phyloP scores from a whole-genome alignment of 2,888 invertebrate genomes.

The Drepanosiphum platanoidis region DNA sequence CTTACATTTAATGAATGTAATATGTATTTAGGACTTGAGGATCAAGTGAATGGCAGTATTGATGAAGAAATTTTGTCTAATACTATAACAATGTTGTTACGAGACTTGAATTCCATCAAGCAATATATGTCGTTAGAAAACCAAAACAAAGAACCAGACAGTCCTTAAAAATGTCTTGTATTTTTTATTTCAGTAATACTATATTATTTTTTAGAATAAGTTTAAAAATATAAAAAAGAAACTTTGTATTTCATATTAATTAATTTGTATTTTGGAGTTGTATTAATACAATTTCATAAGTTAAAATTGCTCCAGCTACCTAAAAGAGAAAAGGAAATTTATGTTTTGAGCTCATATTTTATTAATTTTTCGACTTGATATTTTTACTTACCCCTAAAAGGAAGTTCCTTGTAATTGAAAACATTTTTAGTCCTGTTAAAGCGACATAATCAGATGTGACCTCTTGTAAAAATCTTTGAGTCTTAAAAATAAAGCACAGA shows the following conservation, averaged over 20 bases:
- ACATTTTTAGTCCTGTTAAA: constrained; percentile 65
- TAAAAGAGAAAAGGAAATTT: constrained; percentile 50
- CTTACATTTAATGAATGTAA: background rate
- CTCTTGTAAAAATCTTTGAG: constrained; percentile 65
- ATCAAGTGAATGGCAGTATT: constrained; percentile 42
- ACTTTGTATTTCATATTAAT: background rate
- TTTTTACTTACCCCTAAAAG: constrained; percentile 65
- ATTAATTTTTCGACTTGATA: background rate
- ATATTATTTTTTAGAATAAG: background rate
- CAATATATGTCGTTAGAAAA: constrained; percentile 28
- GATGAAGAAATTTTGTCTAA: constrained; percentile 45
- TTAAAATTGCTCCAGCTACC: constrained; percentile 65
- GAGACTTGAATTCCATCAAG: constrained; percentile 78
- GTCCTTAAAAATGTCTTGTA: background rate
- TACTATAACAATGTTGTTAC: constrained; percentile 78
- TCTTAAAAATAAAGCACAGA: constrained; percentile 63
- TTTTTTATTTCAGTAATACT: background rate
- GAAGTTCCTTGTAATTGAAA: constrained; percentile 65
- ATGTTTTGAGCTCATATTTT: background rate
- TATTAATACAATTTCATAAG: constrained; percentile 65
- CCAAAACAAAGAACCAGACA: constrained; percentile 39
- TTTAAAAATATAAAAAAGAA: constrained; percentile 11
- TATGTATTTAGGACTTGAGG: constrained; percentile 34
- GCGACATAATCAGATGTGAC: constrained; percentile 65
- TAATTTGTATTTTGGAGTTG: constrained; percentile 64